phyloP scores from a whole-genome alignment of 2,113 vertebrate genomes.

The Dissostichus mawsoni region DNA sequence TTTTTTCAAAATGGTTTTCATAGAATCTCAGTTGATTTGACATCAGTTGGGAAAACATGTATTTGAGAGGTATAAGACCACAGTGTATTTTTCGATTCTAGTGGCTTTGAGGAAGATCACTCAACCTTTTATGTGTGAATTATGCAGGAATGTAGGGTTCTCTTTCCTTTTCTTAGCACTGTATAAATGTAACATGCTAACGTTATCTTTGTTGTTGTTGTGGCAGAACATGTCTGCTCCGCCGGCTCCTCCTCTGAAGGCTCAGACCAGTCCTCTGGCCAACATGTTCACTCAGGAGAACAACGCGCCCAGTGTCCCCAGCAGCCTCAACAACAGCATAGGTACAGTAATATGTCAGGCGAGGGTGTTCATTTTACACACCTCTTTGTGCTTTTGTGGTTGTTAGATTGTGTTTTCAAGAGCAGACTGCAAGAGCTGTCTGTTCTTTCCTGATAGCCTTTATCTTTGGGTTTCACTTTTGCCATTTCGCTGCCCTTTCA shows the following conservation, averaged over 20 bases:
- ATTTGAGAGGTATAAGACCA: neutral
- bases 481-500: neutral
- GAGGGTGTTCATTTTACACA: neutral
- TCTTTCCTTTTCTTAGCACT: too few relatives aligned
- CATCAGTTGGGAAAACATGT: neutral
- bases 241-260: conserved; percentile 85
- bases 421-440: too few relatives aligned
- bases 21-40: neutral
- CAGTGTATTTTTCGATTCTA: neutral
- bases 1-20: neutral
- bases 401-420: too few relatives aligned
- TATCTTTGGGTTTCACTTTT: neutral
- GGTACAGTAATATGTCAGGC: conserved; percentile 51
- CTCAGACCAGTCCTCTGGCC: conserved; percentile 89
- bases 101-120: too few relatives aligned
- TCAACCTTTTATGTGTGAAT: neutral
- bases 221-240: conserved; percentile 81
- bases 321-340: conserved; percentile 38
- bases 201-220: neutral
- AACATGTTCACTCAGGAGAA: conserved; percentile 90
- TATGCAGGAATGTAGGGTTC: neutral
- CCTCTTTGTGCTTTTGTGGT: neutral
- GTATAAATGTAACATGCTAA: neutral
- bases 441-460: too few relatives aligned
- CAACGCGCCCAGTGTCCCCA: conserved; percentile 58